phyloP scores from a whole-genome alignment of 2,888 invertebrate genomes.

The Ophion obscuratus region DNA sequence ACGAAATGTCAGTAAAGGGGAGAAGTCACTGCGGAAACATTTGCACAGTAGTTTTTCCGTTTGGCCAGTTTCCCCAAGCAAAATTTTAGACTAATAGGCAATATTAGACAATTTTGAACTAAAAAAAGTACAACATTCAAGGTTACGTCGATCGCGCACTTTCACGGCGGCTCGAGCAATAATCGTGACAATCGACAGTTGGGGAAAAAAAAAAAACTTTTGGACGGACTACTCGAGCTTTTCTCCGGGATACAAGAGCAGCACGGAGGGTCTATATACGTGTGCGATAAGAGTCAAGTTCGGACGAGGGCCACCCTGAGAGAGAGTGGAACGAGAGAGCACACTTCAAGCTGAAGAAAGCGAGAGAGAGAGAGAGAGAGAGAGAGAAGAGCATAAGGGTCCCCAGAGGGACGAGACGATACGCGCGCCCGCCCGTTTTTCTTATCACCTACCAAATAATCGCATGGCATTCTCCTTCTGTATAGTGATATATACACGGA shows the following conservation, averaged over 20 bases:
- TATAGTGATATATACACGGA: constrained; percentile 23
- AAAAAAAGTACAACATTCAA: neutral
- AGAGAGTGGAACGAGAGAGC: constrained; percentile 32
- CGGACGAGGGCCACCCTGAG: constrained; percentile 14
- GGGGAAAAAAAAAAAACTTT: neutral
- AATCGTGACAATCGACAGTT: neutral
- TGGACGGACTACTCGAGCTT: neutral
- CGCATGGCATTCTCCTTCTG: constrained; percentile 70
- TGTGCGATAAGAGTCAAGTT: constrained; percentile 51
- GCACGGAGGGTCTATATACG: constrained; percentile 13
- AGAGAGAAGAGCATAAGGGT: constrained; percentile 71
- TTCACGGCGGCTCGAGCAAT: neutral
- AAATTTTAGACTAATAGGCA: too few relatives aligned
- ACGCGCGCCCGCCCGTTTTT: constrained; percentile 71
- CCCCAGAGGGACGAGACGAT: constrained; percentile 77
- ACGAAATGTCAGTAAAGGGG: too few relatives aligned
- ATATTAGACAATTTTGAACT: too few relatives aligned
- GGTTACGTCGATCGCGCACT: neutral
- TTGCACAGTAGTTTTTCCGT: too few relatives aligned
- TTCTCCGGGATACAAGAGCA: neutral
- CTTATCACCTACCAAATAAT: constrained; percentile 83
- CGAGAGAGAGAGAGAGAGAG: constrained; percentile 4
- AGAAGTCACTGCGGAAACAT: too few relatives aligned
- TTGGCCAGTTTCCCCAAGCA: too few relatives aligned
- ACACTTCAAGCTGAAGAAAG: constrained; percentile 11